Conservation (phyloP, 2,113 vertebrate genomes). For the Egretta garzetta region DNA sequence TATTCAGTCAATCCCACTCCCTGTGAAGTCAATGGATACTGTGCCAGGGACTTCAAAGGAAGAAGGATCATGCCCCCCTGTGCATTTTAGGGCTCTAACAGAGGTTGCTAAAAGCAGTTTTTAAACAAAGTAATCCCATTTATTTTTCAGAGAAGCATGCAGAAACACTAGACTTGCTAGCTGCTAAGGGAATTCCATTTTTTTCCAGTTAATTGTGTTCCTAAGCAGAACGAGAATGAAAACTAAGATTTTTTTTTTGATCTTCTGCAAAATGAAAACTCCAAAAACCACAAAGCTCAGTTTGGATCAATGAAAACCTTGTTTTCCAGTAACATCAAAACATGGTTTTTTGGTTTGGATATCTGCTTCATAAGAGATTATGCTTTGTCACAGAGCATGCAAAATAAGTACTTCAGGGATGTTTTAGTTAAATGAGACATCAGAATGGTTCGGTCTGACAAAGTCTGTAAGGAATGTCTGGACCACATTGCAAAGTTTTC, state of each 20-base stretch:
- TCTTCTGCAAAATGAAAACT: conserved; percentile 18
- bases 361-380: conserved; percentile 19
- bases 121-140: conserved; percentile 65
- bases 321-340: conserved; percentile 28
- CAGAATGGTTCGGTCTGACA: not conserved
- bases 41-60: conserved; percentile 63
- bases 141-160: conserved; percentile 32
- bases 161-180: conserved; percentile 34
- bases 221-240: not conserved
- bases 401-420: conserved; percentile 4
- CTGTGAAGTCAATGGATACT: conserved; percentile 54
- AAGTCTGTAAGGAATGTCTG: not conserved
- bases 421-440: not conserved
- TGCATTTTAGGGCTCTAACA: conserved; percentile 44
- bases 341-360: not conserved
- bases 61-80: conserved; percentile 59
- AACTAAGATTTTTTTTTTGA: not conserved
- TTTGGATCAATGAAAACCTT: conserved; percentile 22
- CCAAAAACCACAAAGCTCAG: not conserved
- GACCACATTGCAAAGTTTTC: not conserved
- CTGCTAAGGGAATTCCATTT: conserved; percentile 27
- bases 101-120: conserved; percentile 59
- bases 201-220: conserved; percentile 2
- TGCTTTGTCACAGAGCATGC: not conserved
- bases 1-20: conserved; percentile 50